Conservation (phyloP, 2,888 invertebrate genomes). For the Melinaea marsaeus region DNA sequence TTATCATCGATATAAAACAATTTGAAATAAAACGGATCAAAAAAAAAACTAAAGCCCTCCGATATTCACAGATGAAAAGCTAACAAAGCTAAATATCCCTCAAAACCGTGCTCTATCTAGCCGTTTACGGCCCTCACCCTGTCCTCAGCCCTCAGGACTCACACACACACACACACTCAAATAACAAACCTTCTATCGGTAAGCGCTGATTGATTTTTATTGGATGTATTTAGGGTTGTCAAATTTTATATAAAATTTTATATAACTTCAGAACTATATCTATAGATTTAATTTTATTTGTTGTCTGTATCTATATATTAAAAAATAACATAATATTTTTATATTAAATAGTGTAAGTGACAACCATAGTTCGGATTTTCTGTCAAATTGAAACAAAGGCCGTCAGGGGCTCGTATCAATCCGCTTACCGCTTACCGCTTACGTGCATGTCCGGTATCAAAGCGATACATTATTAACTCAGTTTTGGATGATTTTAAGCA, state of each 20-base stretch:
- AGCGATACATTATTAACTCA: conserved; percentile 19
- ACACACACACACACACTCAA: conserved; percentile 28
- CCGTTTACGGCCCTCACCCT: conserved; percentile 16
- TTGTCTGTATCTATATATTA: too few species aligned
- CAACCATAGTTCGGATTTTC: conserved; percentile 18
- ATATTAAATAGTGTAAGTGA: not conserved
- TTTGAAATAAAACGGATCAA: too few species aligned
- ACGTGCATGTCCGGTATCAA: conserved; percentile 10
- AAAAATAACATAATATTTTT: too few species aligned
- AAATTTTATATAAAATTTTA: not conserved
- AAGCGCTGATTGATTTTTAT: conserved; percentile 71
- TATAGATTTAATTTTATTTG: not conserved
- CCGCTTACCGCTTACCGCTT: conserved; percentile 4
- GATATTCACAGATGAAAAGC: conserved; percentile 4
- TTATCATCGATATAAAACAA: too few species aligned
- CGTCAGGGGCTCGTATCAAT: conserved; percentile 25
- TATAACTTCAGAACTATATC: not conserved
- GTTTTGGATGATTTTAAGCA: not conserved
- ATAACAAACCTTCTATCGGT: conserved; percentile 39
- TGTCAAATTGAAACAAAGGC: conserved; percentile 30
- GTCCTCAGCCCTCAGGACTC: conserved; percentile 12
- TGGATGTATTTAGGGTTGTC: conserved; percentile 58
- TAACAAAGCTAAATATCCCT: conserved; percentile 5
- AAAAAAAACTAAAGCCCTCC: not conserved
- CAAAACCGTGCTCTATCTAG: conserved; percentile 33